These are phyloP conservation scores for Papilio demoleus DNA, from an alignment of 2,888 invertebrate genomes.

Conservation along the genomic window DNA sequence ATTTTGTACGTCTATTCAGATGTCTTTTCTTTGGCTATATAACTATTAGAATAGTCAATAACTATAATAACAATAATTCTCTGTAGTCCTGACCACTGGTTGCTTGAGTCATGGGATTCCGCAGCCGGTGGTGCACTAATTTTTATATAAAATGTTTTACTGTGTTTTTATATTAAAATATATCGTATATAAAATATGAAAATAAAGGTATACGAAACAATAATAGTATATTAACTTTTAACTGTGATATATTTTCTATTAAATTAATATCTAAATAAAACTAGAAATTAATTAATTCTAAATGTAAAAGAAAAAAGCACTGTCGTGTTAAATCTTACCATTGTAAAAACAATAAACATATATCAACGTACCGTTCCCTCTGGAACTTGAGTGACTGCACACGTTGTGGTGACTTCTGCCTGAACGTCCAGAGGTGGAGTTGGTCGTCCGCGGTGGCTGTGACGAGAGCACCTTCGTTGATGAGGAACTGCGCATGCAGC, in stretches of 20 bases:
- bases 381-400: slow-evolving; percentile 99
- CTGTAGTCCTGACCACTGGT: too few relatives aligned
- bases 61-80: not conserved
- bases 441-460: slow-evolving; percentile 98
- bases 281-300: not conserved
- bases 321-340: not conserved
- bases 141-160: too few relatives aligned
- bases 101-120: too few relatives aligned
- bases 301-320: too few relatives aligned
- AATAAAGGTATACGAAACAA: not conserved
- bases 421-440: slow-evolving; percentile 98
- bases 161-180: too few relatives aligned
- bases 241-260: not conserved
- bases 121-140: too few relatives aligned
- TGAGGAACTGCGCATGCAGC: slow-evolving; percentile 95
- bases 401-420: slow-evolving; percentile 96
- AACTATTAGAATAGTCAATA: too few relatives aligned
- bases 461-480: slow-evolving; percentile 98
- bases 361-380: slow-evolving; percentile 91
- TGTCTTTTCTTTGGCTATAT: too few relatives aligned
- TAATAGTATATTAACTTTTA: not conserved
- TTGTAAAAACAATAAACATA: not conserved
- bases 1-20: too few relatives aligned
- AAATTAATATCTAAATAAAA: not conserved
- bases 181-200: too few relatives aligned